Conservation (phyloP, 2,797 vertebrate genomes). For the Muscicapa comitata region DNA sequence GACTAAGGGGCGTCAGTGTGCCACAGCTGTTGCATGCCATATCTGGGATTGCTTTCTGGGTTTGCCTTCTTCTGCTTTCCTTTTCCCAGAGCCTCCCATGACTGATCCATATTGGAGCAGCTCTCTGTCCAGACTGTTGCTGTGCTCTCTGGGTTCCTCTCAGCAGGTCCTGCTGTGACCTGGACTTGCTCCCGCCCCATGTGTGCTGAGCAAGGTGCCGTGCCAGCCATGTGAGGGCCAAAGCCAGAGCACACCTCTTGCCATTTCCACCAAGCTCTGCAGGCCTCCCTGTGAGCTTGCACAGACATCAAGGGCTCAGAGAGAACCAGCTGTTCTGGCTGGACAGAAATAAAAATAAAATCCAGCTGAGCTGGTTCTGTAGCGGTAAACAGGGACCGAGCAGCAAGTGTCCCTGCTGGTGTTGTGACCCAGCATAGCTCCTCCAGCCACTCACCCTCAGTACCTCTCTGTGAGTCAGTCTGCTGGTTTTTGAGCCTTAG, state of each 20-base stretch:
- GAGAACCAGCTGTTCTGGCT: not conserved
- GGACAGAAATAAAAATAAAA: not conserved
- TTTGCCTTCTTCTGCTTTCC: not conserved
- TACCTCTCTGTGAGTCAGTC: not conserved
- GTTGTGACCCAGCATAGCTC: not conserved
- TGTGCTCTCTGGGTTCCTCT: not conserved
- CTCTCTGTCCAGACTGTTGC: not conserved
- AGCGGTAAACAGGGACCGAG: not conserved
- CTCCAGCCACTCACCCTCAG: not conserved
- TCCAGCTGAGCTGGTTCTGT: not conserved
- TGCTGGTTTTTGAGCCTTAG: not conserved
- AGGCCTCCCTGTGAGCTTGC: not conserved
- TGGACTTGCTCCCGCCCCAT: rapidly evolving
- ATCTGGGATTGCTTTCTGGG: not conserved
- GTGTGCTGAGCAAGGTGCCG: not conserved
- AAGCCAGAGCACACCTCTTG: not conserved
- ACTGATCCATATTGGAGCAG: not conserved
- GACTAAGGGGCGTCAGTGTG: not conserved
- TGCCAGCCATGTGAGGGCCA: not conserved
- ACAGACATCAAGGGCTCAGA: not conserved
- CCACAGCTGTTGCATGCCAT: not conserved
- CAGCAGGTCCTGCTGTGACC: not conserved
- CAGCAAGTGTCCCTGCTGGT: not conserved
- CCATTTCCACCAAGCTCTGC: not conserved
- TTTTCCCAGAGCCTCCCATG: not conserved